Base-by-base conservation (phyloP, 2,113 vertebrate species). In the Syrmaticus mikado region DNA sequence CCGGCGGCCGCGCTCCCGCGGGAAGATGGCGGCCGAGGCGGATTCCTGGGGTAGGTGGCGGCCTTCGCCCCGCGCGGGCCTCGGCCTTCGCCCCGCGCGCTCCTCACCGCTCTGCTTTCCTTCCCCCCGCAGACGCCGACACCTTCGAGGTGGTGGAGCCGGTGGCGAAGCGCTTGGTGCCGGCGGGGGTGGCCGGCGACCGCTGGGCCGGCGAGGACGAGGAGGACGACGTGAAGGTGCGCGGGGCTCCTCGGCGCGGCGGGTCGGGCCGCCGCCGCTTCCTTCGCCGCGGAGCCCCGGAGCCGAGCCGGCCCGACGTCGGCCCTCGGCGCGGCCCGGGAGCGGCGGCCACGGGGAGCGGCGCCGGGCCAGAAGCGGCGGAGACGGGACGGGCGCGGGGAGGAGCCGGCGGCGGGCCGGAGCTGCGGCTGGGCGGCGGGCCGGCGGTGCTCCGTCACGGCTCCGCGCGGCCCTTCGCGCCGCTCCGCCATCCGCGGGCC, bases 201-300 rank as follows among this genome's bases (percentile, higher is more conserved):
- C 98, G 98, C 96, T 99, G 99, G 99, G 98, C 99, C 97, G 99
- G 98, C 96, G 99, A 99, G 87, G 98, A 99, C 97, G 98, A 99
- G 92, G 98, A 99, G 4, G 98, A 99, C 72, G 98, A 99, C 20
- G 98, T 99, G 96, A 99, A 99, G 98, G 98, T 99, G 96, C 94
- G 48, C 85, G 75, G 28, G 36, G 28, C 10, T 19, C 28, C 7
- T 6, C 38, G 36, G 30, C 30, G 21, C 24, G 22, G 14, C 52
- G 52, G 52, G 52, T 14, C 27, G 52, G 52, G 25, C 52, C 27
- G 52, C 52, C 13, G 52, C 20, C 45, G 45, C 45, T 46, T 20
- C 19, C 19, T 46, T 11, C 20, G 45, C 45, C 45, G 9, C 8
- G 20, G 20, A 46, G 19, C 45, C 21, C 5, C 8, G 20, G 18